phyloP scores from a whole-genome alignment of 2,888 invertebrate species.

The Mesoligia furuncula region DNA sequence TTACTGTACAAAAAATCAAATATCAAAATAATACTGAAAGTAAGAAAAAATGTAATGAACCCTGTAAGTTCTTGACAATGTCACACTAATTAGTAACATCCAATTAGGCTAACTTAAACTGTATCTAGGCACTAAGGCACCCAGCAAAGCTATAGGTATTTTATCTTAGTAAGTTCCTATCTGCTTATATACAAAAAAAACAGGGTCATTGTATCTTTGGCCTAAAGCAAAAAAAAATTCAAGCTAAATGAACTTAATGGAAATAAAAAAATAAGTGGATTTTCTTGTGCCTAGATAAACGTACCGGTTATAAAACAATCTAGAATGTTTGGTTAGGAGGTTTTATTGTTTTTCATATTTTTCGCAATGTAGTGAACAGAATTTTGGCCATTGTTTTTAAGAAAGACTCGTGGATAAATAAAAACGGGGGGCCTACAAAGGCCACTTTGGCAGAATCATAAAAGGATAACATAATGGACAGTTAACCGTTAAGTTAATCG shows the following conservation, averaged over 20 bases:
- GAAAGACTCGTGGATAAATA: too few relatives aligned
- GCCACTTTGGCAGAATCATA: too few relatives aligned
- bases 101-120: conserved; percentile 20
- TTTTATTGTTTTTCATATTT: neutral
- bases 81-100: conserved; percentile 32
- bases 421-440: too few relatives aligned
- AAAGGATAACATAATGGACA: too few relatives aligned
- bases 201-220: conserved; percentile 33
- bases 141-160: neutral
- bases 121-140: neutral
- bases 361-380: neutral
- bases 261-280: conserved; percentile 27
- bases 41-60: conserved; percentile 1
- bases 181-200: conserved; percentile 26
- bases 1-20: too few relatives aligned
- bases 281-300: conserved; percentile 30
- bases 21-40: neutral
- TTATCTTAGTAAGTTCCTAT: conserved; percentile 23
- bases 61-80: neutral
- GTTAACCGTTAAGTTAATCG: too few relatives aligned
- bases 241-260: conserved; percentile 10
- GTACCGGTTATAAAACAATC: neutral
- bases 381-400: too few relatives aligned
- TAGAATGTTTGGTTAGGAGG: neutral
- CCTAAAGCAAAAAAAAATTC: conserved; percentile 56